Percentiles rank a stretch among this genome's conserved stretches.
phyloP scores from a whole-genome alignment of 2,797 vertebrate species.

The Arctocebus calabarensis region DNA sequence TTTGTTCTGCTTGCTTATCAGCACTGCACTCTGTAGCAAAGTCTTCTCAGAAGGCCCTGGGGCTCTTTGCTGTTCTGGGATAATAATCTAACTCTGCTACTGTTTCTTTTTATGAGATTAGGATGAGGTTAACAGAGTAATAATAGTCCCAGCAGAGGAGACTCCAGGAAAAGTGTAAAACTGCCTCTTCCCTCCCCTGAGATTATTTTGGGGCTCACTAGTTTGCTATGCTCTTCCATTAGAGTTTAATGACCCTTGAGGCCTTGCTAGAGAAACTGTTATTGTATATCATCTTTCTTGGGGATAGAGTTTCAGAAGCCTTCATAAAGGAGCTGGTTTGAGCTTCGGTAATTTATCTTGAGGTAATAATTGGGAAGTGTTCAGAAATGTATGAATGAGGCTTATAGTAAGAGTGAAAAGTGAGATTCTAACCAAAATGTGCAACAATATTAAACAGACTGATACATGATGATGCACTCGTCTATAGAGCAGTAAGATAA shows the following conservation, averaged over 20 bases:
- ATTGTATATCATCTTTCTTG: not conserved
- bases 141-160: not conserved
- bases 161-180: not conserved
- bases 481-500: not conserved
- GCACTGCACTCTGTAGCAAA: rapidly evolving
- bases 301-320: not conserved
- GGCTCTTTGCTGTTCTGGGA: not conserved
- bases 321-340: not conserved
- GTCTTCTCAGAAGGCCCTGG: not conserved
- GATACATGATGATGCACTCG: not conserved
- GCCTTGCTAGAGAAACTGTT: not conserved
- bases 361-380: not conserved
- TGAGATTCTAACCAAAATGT: not conserved
- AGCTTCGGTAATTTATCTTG: not conserved
- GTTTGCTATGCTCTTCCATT: not conserved
- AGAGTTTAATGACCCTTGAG: not conserved
- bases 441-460: not conserved
- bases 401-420: not conserved
- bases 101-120: not conserved
- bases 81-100: not conserved
- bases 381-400: not conserved
- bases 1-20: not conserved
- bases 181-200: not conserved
- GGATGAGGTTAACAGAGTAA: not conserved
- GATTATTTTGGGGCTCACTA: not conserved